Conservation (phyloP, 2,888 invertebrate species). For the Ochropleura leucogaster region DNA sequence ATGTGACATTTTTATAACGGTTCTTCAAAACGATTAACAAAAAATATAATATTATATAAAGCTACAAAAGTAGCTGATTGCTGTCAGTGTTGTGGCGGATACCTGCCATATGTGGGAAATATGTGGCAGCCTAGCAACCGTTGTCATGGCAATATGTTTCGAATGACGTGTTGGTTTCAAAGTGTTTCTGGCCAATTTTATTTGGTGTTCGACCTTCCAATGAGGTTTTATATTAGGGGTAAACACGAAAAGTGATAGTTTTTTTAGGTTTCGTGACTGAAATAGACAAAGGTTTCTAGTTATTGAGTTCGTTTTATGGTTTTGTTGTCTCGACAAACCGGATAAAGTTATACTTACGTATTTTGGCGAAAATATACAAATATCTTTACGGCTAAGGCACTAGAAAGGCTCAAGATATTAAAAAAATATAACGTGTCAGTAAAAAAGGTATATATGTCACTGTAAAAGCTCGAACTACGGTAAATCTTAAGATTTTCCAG, state of each 20-base stretch:
- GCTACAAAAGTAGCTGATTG: background rate
- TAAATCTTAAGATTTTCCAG: no score
- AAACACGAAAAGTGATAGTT: constrained; percentile 21
- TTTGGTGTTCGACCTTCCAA: constrained; percentile 37
- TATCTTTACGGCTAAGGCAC: background rate
- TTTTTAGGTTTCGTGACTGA: background rate
- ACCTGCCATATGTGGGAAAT: constrained; percentile 24
- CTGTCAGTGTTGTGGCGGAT: constrained; percentile 20
- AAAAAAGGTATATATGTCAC: no score
- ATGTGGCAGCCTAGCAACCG: constrained; percentile 40
- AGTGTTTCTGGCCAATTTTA: constrained; percentile 24
- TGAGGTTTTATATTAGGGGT: constrained; percentile 25
- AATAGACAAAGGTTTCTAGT: constrained; percentile 4
- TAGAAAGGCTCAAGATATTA: no score
- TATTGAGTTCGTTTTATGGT: constrained; percentile 23
- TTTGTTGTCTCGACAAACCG: constrained; percentile 8
- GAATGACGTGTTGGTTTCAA: constrained; percentile 29
- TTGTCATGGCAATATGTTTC: constrained; percentile 14
- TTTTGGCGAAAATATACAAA: background rate
- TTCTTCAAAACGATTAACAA: constrained; percentile 5
- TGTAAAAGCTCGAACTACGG: no score
- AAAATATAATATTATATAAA: constrained; percentile 23
- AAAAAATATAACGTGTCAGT: no score
- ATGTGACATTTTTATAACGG: constrained; percentile 47
- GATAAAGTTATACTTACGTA: background rate